Base-by-base conservation (phyloP, 1,140 invertebrate genomes). In the Argopecten irradians region DNA sequence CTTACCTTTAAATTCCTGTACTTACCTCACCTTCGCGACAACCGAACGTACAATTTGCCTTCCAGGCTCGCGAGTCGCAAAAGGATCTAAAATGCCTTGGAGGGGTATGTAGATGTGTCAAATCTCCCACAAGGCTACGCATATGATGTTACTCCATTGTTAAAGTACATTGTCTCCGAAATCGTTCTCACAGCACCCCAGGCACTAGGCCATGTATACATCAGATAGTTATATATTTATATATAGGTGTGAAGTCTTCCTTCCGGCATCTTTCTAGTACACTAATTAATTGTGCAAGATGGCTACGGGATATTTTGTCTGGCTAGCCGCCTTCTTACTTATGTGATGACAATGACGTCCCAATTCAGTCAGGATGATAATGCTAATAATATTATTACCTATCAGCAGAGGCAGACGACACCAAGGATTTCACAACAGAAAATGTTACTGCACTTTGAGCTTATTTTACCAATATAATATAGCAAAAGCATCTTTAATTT, bases 281-380 rank as follows among this genome's bases (percentile, higher is more conserved):
- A 71, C 55, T 71, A 71, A 71, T 71, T 71, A 71, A 71, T 71
- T 71, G 55, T 71, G 55, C 55, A 71, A 71, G 55, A 71, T 71
- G 55, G 55, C 55, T 71, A 28, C 55, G 55, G 55, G 55, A 71
- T 71, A 71, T 71, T 71, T 71, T 71, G 55, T 71, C 55, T 71
- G 55, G 55, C 55, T 71, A 71, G 55, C 55, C 55, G 55, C n/a
- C 55, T 39, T 71, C 55, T 71, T 28, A 71, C 55, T 28, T 71
- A n/a, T 71, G 22, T 71, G 55, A 71, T 71, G 55, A 71, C 55
- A 71, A 71, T 28, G 55, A 71, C 55, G 55, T 28, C 55, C 55
- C 22, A 71, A n/a, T 71, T 71, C 55, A 71, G 22, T 71, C 55
- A 71, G 55, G 55, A n/a, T 28, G 55, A 71, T 71, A 28, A 71